Conservation (phyloP, 2,888 invertebrate species). For the Hirtodrosophila duncani region DNA sequence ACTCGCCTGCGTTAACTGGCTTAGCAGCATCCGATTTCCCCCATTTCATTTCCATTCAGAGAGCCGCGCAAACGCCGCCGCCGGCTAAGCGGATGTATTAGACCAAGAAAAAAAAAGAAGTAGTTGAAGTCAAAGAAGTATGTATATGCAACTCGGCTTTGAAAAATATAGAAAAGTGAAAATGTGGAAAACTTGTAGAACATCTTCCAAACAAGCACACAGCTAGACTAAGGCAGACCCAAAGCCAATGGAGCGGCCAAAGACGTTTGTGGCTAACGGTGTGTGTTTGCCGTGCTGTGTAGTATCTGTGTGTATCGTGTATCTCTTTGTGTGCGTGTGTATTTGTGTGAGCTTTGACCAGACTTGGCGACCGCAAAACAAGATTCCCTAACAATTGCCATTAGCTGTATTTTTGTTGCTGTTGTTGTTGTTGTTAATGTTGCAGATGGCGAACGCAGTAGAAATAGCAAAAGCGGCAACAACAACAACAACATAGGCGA, state of each 20-base stretch:
- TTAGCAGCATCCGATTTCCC: too few relatives aligned
- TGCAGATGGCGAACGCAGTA: constrained; percentile 19
- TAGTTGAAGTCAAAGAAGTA: constrained; percentile 18
- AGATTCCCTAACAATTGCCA: constrained; percentile 60
- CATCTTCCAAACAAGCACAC: constrained; percentile 6
- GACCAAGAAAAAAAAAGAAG: constrained; percentile 22
- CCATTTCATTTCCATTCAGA: constrained; percentile 43
- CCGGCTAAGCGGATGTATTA: constrained; percentile 55
- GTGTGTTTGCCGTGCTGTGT: constrained; percentile 3
- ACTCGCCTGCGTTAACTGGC: constrained; percentile 51
- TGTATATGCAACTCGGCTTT: constrained; percentile 14
- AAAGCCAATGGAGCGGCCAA: constrained; percentile 39
- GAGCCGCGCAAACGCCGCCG: constrained; percentile 32
- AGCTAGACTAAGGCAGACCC: not conserved
- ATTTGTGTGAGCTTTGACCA: constrained; percentile 12
- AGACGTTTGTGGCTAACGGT: constrained; percentile 35
- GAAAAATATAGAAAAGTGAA: constrained; percentile 53
- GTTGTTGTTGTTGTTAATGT: constrained; percentile 41
- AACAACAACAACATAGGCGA: constrained; percentile 20
- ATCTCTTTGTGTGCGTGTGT: not conserved
- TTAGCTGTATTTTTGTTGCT: constrained; percentile 48
- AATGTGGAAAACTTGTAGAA: constrained; percentile 38
- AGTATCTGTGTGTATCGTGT: not conserved
- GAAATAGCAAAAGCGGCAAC: constrained; percentile 13
- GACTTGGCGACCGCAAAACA: constrained; percentile 38